Percentiles rank a stretch among this genome's conserved stretches.
phyloP scores from a whole-genome alignment of 2,888 invertebrate species.

The Drosophila atripex region DNA sequence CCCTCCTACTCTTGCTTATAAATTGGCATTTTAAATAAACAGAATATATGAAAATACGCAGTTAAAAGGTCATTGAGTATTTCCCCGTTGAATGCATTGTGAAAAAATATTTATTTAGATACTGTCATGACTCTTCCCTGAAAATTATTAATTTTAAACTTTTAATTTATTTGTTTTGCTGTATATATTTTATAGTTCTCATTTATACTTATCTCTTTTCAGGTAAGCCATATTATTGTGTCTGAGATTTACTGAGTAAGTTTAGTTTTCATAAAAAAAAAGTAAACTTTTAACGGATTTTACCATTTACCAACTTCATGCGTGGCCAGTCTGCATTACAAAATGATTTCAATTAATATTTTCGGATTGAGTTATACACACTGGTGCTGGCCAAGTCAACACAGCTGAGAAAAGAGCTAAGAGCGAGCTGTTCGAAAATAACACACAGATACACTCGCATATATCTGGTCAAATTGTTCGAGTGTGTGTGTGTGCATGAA shows the following conservation, averaged over 20 bases:
- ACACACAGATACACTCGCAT: slow-evolving; percentile 26
- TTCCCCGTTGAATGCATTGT: background rate
- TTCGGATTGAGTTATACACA: slow-evolving; percentile 18
- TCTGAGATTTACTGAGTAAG: slow-evolving; percentile 17
- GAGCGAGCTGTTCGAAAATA: slow-evolving; percentile 65
- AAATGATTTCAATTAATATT: slow-evolving; percentile 13
- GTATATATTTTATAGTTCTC: background rate
- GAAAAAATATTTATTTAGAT: slow-evolving; percentile 4
- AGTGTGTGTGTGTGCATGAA: slow-evolving; percentile 55
- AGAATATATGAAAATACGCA: background rate
- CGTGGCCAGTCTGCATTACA: background rate
- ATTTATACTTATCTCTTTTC: slow-evolving; percentile 25
- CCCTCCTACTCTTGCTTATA: slow-evolving; percentile 9
- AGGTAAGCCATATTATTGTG: slow-evolving; percentile 20
- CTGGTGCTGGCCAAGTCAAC: slow-evolving; percentile 35
- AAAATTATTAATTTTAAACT: slow-evolving; percentile 7
- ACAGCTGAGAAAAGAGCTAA: slow-evolving; percentile 37
- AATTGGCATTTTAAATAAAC: slow-evolving; percentile 10
- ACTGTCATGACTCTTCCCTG: background rate
- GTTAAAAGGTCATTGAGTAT: background rate
- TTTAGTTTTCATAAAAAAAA: background rate
- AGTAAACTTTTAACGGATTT: background rate
- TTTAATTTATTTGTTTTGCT: background rate
- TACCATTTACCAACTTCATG: slow-evolving; percentile 6
- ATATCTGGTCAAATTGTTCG: slow-evolving; percentile 16